A percentile compares a stretch with the other conserved stretches of the same genome.
phyloP scores from a whole-genome alignment of 2,797 vertebrate genomes.

The Lateolabrax maculatus region DNA sequence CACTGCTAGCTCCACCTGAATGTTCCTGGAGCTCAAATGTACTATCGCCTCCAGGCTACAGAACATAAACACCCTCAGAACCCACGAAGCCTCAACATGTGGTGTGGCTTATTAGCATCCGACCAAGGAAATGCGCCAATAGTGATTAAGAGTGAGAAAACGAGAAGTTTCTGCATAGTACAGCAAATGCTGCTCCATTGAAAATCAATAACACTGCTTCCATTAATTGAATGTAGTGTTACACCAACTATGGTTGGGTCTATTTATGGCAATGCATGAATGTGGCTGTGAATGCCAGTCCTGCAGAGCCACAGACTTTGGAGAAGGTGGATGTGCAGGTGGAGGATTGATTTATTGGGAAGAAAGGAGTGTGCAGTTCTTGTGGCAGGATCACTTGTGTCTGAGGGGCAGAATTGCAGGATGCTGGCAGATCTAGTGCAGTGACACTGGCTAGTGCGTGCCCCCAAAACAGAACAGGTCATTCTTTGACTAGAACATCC shows the following conservation, averaged over 20 bases:
- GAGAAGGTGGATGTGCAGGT: constrained; percentile 6
- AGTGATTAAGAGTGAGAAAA: constrained; percentile 55
- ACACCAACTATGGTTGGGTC: constrained; percentile 16
- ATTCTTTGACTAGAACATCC: constrained; percentile 16
- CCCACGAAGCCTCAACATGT: constrained; percentile 13
- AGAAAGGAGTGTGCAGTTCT: neutral
- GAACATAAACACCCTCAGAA: constrained; percentile 21
- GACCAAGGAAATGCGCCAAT: constrained; percentile 21
- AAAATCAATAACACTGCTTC: no score
- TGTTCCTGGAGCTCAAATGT: constrained; percentile 14
- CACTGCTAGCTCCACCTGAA: constrained; percentile 3
- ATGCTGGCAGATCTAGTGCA: constrained; percentile 47
- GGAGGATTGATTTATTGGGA: neutral
- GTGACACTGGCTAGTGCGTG: constrained; percentile 10
- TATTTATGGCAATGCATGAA: constrained; percentile 19
- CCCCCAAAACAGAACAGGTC: constrained; percentile 41
- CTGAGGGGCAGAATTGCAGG: constrained; percentile 23
- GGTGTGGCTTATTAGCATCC: constrained; percentile 36
- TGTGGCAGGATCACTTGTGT: constrained; percentile 25
- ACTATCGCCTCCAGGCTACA: neutral
- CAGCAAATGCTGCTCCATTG: no score
- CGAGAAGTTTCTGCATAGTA: constrained; percentile 41
- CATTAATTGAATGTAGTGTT: constrained; percentile 56
- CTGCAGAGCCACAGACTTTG: neutral
- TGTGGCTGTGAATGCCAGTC: neutral